Evolutionary conservation across 2,888 invertebrate species (phyloP).

Genomic region (Lottia scabra): DNA sequence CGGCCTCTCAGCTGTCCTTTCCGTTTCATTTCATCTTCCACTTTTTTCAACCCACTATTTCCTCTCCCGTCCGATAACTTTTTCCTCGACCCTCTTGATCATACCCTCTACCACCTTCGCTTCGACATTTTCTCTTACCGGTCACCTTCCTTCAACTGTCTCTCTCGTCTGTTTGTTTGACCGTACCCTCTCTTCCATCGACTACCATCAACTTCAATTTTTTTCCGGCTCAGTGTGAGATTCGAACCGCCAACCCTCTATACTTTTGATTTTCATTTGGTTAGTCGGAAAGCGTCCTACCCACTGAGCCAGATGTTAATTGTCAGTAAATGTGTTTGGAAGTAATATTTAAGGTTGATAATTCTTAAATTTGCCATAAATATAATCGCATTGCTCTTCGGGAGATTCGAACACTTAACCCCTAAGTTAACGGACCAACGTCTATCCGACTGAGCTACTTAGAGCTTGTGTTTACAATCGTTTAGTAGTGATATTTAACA

Average conservation of each 20-base stretch:
- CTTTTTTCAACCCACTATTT: not conserved
- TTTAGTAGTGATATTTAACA: no score
- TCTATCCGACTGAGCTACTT: no score
- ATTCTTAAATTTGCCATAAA: no score
- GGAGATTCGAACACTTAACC: no score
- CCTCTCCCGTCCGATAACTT: not conserved
- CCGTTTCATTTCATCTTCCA: not conserved
- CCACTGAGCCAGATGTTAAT: not conserved
- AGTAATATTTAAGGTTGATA: not conserved
- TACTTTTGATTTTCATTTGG: not conserved
- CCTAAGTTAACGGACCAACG: no score
- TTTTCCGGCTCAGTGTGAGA: not conserved
- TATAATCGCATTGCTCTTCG: no score
- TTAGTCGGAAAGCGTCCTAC: not conserved
- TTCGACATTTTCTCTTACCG: no score
- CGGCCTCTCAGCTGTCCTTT: not conserved
- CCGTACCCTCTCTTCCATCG: not conserved
- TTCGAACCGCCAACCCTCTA: not conserved
- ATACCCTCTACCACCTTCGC: no score
- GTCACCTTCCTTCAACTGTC: not conserved
- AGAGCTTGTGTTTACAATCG: no score
- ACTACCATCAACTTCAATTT: not conserved
- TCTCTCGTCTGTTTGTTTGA: not conserved
- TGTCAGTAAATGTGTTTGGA: not conserved
- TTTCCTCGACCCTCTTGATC: not conserved